Conservation (phyloP, 2,888 invertebrate genomes). For the Dicycla oo region DNA sequence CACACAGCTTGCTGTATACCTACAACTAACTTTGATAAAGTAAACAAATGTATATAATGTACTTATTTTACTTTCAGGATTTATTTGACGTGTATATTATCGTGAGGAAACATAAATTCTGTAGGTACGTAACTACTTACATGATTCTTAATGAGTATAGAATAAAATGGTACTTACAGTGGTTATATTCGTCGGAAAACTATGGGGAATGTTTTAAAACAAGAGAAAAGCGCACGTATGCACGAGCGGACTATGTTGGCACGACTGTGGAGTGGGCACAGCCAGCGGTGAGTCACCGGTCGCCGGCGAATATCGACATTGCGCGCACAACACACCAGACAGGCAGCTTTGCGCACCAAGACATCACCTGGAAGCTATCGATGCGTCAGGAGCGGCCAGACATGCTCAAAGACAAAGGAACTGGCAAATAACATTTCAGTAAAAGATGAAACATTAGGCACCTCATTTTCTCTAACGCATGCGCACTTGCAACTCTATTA, state of each 20-base stretch:
- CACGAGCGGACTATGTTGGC: constrained; percentile 66
- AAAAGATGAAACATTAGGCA: neutral
- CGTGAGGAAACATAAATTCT: neutral
- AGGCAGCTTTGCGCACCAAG: constrained; percentile 39
- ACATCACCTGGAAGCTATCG: constrained; percentile 22
- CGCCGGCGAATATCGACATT: constrained; percentile 65
- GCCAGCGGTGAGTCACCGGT: constrained; percentile 69
- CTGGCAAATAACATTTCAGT: neutral
- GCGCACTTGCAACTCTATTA: constrained; percentile 19
- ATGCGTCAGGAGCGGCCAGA: constrained; percentile 18
- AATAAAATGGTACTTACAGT: constrained; percentile 63
- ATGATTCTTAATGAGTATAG: neutral
- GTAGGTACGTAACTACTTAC: neutral
- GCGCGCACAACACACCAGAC: constrained; percentile 56
- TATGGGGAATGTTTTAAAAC: constrained; percentile 45
- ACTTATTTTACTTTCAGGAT: constrained; percentile 1
- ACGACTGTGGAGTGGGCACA: constrained; percentile 71
- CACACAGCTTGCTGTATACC: neutral
- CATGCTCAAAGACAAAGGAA: constrained; percentile 22
- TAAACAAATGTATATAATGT: constrained; percentile 30
- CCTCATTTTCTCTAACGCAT: neutral
- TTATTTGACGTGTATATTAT: neutral
- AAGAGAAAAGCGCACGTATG: constrained; percentile 71
- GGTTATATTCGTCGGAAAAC: constrained; percentile 27
- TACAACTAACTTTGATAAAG: neutral